Evolutionary conservation across 2,888 invertebrate species (phyloP).

Genomic region (Myopa testacea): DNA sequence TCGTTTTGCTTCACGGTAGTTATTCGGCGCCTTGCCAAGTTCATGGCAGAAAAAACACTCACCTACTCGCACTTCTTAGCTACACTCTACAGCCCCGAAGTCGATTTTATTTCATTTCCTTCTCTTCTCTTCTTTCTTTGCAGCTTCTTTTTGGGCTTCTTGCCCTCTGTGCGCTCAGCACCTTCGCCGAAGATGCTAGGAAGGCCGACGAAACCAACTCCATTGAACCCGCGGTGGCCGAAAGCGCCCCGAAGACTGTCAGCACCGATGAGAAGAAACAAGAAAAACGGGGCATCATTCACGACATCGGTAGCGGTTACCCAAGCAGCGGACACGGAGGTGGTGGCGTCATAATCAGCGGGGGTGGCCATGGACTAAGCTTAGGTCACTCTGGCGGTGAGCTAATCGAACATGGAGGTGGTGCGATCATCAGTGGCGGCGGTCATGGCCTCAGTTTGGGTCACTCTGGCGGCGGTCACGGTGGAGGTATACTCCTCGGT

Average conservation of each 20-base stretch:
- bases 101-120: slow-evolving; percentile 31
- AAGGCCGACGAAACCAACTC: slow-evolving; percentile 65
- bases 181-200: slow-evolving; percentile 73
- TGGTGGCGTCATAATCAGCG: background rate
- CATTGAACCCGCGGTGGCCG: slow-evolving; percentile 63
- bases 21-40: slow-evolving; percentile 44
- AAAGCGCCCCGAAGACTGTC: slow-evolving; percentile 73
- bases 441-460: slow-evolving; percentile 53
- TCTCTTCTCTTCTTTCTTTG: slow-evolving; percentile 43
- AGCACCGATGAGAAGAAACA: slow-evolving; percentile 76
- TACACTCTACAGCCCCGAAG: slow-evolving; percentile 30
- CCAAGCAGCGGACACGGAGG: slow-evolving; percentile 58
- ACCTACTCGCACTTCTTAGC: background rate
- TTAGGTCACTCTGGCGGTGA: background rate
- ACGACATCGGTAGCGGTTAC: slow-evolving; percentile 71
- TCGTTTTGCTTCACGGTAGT: background rate
- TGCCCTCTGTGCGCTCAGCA: slow-evolving; percentile 72
- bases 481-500: slow-evolving; percentile 44
- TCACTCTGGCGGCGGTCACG: slow-evolving; percentile 57
- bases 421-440: slow-evolving; percentile 2
- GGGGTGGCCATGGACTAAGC: slow-evolving; percentile 34
- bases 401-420: slow-evolving; percentile 46
- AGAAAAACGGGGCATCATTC: slow-evolving; percentile 80
- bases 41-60: slow-evolving; percentile 38
- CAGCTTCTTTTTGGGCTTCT: slow-evolving; percentile 68